Conservation (phyloP, 2,797 vertebrate genomes). For the Myoxocephalus aenaeus region DNA sequence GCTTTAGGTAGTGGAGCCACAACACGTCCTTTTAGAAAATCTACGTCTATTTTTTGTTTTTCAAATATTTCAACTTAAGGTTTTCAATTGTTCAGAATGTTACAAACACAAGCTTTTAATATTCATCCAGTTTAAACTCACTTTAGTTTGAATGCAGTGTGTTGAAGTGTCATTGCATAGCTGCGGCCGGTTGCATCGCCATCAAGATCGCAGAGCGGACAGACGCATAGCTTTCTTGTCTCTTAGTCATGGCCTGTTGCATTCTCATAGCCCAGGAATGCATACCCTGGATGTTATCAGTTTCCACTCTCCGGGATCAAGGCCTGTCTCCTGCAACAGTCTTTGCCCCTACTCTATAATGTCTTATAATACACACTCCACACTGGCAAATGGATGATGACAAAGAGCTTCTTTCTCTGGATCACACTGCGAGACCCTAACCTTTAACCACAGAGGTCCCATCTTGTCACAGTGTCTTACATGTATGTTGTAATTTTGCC, state of each 20-base stretch:
- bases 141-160: neutral
- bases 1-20: neutral
- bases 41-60: neutral
- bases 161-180: conserved; percentile 22
- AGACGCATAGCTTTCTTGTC: conserved; percentile 67
- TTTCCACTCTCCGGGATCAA: conserved; percentile 77
- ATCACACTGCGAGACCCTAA: conserved; percentile 11
- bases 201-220: conserved; percentile 29
- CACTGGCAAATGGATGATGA: conserved; percentile 7
- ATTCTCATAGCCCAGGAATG: conserved; percentile 77
- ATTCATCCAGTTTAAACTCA: neutral
- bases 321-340: conserved; percentile 64
- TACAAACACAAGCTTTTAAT: neutral
- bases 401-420: conserved; percentile 31
- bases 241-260: conserved; percentile 67
- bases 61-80: neutral
- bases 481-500: neutral
- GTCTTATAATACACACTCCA: conserved; percentile 48
- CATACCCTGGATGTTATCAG: conserved; percentile 77
- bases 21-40: neutral
- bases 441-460: conserved; percentile 23
- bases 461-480: neutral
- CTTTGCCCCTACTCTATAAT: conserved; percentile 60
- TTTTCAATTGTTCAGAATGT: neutral
- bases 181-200: conserved; percentile 18